phyloP scores from a whole-genome alignment of 2,797 vertebrate genomes.

The Hapalemur alaotrensis region DNA sequence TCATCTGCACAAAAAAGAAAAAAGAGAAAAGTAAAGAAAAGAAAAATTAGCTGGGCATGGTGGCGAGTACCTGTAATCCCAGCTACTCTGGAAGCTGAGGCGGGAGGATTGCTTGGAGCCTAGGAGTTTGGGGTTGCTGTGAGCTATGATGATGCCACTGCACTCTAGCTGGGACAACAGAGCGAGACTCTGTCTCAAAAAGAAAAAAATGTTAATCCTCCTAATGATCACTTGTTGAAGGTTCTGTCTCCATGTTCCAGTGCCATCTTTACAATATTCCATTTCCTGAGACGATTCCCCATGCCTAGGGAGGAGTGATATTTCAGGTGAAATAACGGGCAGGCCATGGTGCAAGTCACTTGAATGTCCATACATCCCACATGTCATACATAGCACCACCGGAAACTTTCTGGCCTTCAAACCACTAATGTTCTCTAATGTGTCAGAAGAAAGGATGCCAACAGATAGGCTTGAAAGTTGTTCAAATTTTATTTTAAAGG shows the following conservation, averaged over 20 bases:
- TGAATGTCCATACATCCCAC: neutral
- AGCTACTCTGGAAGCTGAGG: too few species aligned
- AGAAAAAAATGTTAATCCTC: neutral
- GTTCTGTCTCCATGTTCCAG: neutral
- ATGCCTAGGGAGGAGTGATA: accelerated
- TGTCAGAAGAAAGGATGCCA: neutral
- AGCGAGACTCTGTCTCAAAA: too few species aligned
- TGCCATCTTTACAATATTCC: neutral
- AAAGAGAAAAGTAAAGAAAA: too few species aligned
- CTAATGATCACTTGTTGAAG: neutral
- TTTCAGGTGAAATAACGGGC: neutral
- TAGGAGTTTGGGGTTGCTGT: too few species aligned
- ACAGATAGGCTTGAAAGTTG: neutral
- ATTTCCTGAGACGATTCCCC: neutral
- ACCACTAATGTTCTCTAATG: neutral
- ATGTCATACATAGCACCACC: neutral
- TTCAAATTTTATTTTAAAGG: neutral
- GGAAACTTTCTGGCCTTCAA: neutral
- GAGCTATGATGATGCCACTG: too few species aligned
- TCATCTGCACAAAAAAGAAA: too few species aligned
- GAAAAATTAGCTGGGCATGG: too few species aligned
- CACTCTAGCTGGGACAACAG: too few species aligned
- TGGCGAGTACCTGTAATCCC: too few species aligned
- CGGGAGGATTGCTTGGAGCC: too few species aligned
- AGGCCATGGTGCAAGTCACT: neutral